These are phyloP conservation scores for Sarcoramphus papa DNA, from an alignment of 2,797 vertebrate species.

Conservation along the genomic window DNA sequence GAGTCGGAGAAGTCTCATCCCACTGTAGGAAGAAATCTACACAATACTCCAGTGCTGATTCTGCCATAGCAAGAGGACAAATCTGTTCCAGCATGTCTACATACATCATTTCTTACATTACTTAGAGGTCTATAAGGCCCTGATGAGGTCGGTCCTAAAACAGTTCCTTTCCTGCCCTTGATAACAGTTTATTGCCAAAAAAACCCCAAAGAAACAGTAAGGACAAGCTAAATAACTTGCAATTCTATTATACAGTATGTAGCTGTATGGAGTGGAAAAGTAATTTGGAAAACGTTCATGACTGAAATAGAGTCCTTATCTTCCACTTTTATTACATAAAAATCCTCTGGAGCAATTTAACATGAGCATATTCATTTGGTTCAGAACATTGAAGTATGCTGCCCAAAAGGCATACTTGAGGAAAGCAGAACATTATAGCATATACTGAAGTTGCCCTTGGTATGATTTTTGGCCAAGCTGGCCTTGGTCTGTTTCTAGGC, in stretches of 20 bases:
- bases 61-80: background rate
- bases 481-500: background rate
- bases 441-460: background rate
- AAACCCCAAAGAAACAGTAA: fast-evolving
- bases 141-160: background rate
- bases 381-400: background rate
- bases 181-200: background rate
- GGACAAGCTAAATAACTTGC: background rate
- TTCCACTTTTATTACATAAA: background rate
- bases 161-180: background rate
- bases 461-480: background rate
- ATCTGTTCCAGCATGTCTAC: background rate
- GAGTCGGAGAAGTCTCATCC: background rate
- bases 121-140: background rate
- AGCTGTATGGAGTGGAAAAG: background rate
- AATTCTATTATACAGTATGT: background rate
- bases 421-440: background rate
- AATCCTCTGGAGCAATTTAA: background rate
- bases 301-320: background rate
- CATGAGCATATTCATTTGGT: background rate
- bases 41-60: background rate
- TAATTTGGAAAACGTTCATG: background rate
- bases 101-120: background rate
- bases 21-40: background rate
- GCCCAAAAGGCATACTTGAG: background rate